These are phyloP conservation scores for Lepidothrix coronata DNA, from an alignment of 2,113 vertebrate species.

Conservation along the genomic window DNA sequence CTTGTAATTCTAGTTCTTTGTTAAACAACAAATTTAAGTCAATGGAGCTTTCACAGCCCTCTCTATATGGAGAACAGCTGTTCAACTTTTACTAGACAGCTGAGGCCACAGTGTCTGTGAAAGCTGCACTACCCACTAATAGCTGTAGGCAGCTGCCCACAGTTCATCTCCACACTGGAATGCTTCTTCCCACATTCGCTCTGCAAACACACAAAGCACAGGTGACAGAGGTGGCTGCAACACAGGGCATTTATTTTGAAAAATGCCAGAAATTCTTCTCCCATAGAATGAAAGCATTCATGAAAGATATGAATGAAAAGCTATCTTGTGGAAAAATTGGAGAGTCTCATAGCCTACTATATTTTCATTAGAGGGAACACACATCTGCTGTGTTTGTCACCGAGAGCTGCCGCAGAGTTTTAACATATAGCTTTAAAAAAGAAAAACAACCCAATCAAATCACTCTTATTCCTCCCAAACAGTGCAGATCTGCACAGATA, in stretches of 20 bases:
- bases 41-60: slow-evolving; percentile 81
- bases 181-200: slow-evolving; percentile 35
- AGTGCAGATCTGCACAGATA: neutral
- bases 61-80: slow-evolving; percentile 87
- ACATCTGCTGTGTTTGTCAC: slow-evolving; percentile 28
- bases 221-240: slow-evolving; percentile 58
- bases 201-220: slow-evolving; percentile 60
- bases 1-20: slow-evolving; percentile 72
- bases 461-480: neutral
- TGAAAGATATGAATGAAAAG: slow-evolving; percentile 33
- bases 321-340: slow-evolving; percentile 1
- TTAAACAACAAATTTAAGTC: slow-evolving; percentile 80
- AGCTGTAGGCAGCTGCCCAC: slow-evolving; percentile 81
- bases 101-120: slow-evolving; percentile 79
- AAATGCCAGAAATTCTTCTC: slow-evolving; percentile 34
- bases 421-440: neutral
- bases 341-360: neutral
- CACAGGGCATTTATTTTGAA: slow-evolving; percentile 1
- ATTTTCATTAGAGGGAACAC: slow-evolving; percentile 18
- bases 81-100: slow-evolving; percentile 89
- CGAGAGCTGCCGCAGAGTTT: neutral
- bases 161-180: slow-evolving; percentile 74
- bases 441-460: neutral
- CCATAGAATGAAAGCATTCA: slow-evolving; percentile 35
- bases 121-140: slow-evolving; percentile 75